Percentiles rank a stretch among this genome's conserved stretches.
These are phyloP conservation scores for Eupristina koningsbergeri DNA, from an alignment of 1,140 invertebrate genomes.

Conservation along the genomic window DNA sequence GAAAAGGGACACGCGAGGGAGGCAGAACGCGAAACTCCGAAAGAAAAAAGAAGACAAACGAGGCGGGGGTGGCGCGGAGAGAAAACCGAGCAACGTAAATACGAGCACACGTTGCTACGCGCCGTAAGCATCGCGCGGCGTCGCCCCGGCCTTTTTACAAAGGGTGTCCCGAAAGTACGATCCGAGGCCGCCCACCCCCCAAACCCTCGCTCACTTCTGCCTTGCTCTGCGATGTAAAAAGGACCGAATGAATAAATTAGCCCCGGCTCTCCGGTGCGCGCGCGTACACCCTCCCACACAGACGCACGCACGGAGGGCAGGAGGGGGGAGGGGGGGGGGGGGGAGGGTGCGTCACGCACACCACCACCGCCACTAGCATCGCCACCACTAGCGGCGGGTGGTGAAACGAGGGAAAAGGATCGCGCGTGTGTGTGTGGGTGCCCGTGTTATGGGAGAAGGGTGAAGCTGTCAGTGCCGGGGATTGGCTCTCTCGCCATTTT, in stretches of 20 bases:
- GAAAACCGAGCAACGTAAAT: conserved; percentile 68
- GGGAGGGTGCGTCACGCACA: background rate
- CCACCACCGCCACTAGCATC: no score
- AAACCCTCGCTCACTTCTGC: conserved; percentile 14
- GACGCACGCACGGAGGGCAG: background rate
- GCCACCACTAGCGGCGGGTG: no score
- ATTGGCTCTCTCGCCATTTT: conserved; percentile 68
- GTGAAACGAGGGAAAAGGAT: no score
- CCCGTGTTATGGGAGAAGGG: conserved; percentile 42
- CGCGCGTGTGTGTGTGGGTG: conserved; percentile 39
- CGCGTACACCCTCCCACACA: background rate
- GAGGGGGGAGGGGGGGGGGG: conserved; percentile 6
- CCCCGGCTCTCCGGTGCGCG: conserved; percentile 45
- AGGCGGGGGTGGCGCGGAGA: conserved; percentile 50
- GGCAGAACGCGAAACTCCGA: conserved; percentile 29
- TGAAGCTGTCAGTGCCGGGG: conserved; percentile 54
- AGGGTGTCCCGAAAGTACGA: conserved; percentile 67
- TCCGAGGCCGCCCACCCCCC: conserved; percentile 58
- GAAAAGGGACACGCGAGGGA: no score
- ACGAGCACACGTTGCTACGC: conserved; percentile 67
- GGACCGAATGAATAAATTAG: conserved; percentile 72
- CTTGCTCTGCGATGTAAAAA: conserved; percentile 62
- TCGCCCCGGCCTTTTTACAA: conserved; percentile 64
- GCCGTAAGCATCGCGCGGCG: conserved; percentile 64
- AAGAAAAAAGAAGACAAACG: conserved; percentile 50